phyloP scores from a whole-genome alignment of 1,140 invertebrate genomes.

The Zaprionus ornatus region DNA sequence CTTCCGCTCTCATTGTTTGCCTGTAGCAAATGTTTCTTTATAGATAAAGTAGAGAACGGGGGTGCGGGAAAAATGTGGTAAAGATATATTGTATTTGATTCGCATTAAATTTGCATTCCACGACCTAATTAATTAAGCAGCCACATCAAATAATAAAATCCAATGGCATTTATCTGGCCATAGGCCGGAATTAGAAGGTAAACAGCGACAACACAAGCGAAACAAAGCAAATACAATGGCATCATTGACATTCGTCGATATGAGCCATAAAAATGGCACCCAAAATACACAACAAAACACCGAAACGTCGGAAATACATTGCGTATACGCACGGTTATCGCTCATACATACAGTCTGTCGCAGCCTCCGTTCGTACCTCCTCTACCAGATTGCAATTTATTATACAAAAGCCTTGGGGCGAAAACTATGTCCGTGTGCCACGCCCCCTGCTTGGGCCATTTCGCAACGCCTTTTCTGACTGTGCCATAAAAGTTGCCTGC shows the following conservation, averaged over 20 bases:
- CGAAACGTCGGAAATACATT: conserved; percentile 19
- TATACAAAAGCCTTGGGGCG: conserved; percentile 24
- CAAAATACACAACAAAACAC: conserved; percentile 6
- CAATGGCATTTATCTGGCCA: conserved; percentile 42
- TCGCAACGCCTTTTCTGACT: conserved; percentile 55
- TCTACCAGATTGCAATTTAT: conserved; percentile 54
- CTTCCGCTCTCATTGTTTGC: conserved; percentile 48
- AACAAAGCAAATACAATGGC: conserved; percentile 40
- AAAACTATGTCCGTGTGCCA: conserved; percentile 57
- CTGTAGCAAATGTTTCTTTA: conserved; percentile 40
- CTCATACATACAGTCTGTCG: conserved; percentile 49
- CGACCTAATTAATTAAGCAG: conserved; percentile 64
- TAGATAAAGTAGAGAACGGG: neutral
- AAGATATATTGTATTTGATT: conserved; percentile 18
- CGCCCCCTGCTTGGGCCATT: conserved; percentile 46
- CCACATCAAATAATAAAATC: conserved; percentile 36
- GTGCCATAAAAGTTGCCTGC: conserved; percentile 63
- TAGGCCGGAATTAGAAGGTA: conserved; percentile 15
- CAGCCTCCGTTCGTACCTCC: neutral
- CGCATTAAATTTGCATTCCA: conserved; percentile 62
- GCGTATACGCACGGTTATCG: conserved; percentile 63
- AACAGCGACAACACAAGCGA: neutral
- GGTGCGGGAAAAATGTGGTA: neutral
- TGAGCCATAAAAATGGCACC: conserved; percentile 61
- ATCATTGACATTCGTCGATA: conserved; percentile 57